Conservation (phyloP, 2,113 vertebrate genomes). For the Charina bottae region DNA sequence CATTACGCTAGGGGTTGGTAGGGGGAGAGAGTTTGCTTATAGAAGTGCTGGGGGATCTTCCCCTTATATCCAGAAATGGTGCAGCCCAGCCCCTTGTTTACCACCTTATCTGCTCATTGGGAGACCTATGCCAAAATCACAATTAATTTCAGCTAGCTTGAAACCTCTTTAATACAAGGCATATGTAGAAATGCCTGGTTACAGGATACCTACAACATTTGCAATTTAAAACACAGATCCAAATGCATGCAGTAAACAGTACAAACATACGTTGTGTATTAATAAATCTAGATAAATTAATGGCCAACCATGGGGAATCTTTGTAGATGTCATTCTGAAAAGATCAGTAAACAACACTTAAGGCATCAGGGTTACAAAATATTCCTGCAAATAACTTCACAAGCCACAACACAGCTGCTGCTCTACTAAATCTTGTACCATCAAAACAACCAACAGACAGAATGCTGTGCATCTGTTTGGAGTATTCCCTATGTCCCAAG, state of each 20-base stretch:
- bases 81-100: neutral
- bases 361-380: constrained; percentile 4
- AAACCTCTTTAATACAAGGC: neutral
- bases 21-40: neutral
- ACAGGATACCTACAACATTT: neutral
- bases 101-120: neutral
- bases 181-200: neutral
- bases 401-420: constrained; percentile 28
- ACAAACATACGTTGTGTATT: constrained; percentile 9
- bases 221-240: neutral
- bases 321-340: neutral
- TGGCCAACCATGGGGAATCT: constrained; percentile 2
- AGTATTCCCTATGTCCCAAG: neutral
- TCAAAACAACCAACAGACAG: constrained; percentile 21
- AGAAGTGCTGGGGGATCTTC: neutral
- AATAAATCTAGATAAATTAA: constrained; percentile 19
- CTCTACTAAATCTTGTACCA: constrained; percentile 22
- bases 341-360: constrained; percentile 26
- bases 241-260: constrained; percentile 9
- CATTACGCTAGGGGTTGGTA: neutral
- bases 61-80: neutral
- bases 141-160: neutral
- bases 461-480: constrained; percentile 37
- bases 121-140: neutral
- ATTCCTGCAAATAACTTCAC: constrained; percentile 34